These are phyloP conservation scores for Motacilla alba DNA, from an alignment of 2,113 vertebrate genomes.

Conservation along the genomic window DNA sequence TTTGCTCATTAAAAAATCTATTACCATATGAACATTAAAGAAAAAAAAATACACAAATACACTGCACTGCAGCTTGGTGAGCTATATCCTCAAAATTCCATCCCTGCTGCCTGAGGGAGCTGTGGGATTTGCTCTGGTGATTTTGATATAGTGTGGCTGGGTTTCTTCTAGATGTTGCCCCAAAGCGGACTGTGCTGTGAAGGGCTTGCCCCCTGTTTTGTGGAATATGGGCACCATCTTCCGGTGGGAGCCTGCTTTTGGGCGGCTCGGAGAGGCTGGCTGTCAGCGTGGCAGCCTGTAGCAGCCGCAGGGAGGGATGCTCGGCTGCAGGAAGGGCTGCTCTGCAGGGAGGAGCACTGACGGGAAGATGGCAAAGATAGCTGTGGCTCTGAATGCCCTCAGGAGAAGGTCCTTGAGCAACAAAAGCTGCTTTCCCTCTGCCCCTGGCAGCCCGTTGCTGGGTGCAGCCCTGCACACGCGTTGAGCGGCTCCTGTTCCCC, in stretches of 20 bases:
- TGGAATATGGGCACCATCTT: constrained; percentile 22
- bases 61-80: not conserved
- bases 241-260: not conserved
- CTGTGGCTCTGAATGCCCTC: not conserved
- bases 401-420: not conserved
- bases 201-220: not conserved
- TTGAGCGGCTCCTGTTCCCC: fast-evolving
- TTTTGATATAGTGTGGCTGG: fast-evolving
- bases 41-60: not conserved
- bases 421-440: not conserved
- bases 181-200: fast-evolving
- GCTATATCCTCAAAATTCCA: not conserved
- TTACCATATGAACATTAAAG: not conserved
- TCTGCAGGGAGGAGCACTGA: fast-evolving
- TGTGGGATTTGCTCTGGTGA: not conserved
- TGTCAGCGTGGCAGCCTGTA: fast-evolving
- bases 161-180: not conserved
- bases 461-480: fast-evolving
- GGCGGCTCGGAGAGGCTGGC: fast-evolving
- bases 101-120: not conserved
- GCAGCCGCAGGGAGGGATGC: not conserved
- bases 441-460: fast-evolving
- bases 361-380: not conserved
- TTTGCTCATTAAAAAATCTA: not conserved
- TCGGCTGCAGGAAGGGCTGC: no score